These are phyloP conservation scores for Halisarca cf. caerulea DNA, from an alignment of 37 sponge, comb jelly and placozoan species.

Conservation along the genomic window DNA sequence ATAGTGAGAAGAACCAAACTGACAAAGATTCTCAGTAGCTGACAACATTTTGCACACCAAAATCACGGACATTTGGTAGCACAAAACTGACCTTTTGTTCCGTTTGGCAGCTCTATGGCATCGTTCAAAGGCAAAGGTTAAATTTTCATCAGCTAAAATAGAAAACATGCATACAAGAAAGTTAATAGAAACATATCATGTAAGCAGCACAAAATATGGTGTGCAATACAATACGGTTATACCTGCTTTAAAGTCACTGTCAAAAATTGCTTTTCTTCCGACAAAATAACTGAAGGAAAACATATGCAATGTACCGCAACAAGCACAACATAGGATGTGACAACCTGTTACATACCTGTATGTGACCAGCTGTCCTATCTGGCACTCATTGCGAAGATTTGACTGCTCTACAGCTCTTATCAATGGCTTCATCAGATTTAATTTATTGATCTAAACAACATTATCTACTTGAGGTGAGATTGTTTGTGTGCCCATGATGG, in stretches of 20 bases:
- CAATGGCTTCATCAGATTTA: constrained; percentile 92
- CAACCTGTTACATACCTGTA: constrained; percentile 82
- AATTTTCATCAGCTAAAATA: constrained; percentile 68
- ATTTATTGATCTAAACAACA: constrained; percentile 74
- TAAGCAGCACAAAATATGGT: too few species aligned
- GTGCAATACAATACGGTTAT: background rate
- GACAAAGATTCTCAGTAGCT: too few species aligned
- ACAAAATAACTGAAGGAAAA: constrained; percentile 77
- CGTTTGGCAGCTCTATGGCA: constrained; percentile 51
- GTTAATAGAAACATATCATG: too few species aligned
- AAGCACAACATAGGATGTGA: too few species aligned
- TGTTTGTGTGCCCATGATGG: too few species aligned
- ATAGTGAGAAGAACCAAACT: too few species aligned
- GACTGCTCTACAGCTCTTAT: constrained; percentile 89
- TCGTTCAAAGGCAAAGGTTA: constrained; percentile 84
- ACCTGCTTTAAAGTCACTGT: constrained; percentile 91
- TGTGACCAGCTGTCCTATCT: constrained; percentile 78
- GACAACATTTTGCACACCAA: too few species aligned
- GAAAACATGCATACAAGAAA: too few species aligned
- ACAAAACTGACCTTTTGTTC: constrained; percentile 66
- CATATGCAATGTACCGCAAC: too few species aligned
- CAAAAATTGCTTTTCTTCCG: constrained; percentile 95
- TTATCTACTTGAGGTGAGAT: background rate
- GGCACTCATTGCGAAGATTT: constrained; percentile 75
- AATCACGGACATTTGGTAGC: too few species aligned